These are phyloP conservation scores for Buceros bicornis DNA, from an alignment of 2,797 vertebrate genomes.

Conservation along the genomic window DNA sequence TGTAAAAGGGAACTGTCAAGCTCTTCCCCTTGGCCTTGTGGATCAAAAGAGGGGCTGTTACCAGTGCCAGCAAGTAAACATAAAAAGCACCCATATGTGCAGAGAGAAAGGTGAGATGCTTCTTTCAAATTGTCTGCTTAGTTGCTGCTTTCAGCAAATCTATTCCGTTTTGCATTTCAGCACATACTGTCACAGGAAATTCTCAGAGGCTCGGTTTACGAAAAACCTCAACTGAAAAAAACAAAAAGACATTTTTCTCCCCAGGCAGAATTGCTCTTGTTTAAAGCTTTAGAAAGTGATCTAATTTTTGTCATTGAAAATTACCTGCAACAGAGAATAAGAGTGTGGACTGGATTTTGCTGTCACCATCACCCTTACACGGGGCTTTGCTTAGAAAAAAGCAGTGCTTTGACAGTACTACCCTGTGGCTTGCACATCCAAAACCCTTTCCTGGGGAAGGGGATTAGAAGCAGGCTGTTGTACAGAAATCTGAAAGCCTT, in stretches of 20 bases:
- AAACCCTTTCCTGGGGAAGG: not conserved
- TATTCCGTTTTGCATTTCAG: conserved; percentile 31
- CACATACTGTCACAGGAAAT: conserved; percentile 43
- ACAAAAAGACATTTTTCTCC: not conserved
- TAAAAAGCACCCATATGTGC: not conserved
- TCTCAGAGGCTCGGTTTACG: conserved; percentile 20
- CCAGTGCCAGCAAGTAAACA: not conserved
- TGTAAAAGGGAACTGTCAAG: not conserved
- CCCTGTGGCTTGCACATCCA: not conserved
- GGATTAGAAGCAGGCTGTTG: not conserved
- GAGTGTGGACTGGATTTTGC: not conserved
- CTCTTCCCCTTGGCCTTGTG: not conserved
- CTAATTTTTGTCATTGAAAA: not conserved
- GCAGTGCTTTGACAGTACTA: not conserved
- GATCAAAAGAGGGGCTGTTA: not conserved
- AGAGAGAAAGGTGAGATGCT: not conserved
- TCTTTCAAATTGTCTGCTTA: not conserved
- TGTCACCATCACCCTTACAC: not conserved
- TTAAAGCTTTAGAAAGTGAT: conserved; percentile 2
- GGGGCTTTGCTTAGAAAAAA: not conserved
- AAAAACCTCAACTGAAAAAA: conserved; percentile 28
- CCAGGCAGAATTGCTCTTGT: not conserved
- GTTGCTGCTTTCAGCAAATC: conserved; percentile 53
- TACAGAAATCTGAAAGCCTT: not conserved
- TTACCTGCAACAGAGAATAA: not conserved